Evolutionary conservation across 2,888 invertebrate species (phyloP).

Genomic region (Orgyia antiqua): DNA sequence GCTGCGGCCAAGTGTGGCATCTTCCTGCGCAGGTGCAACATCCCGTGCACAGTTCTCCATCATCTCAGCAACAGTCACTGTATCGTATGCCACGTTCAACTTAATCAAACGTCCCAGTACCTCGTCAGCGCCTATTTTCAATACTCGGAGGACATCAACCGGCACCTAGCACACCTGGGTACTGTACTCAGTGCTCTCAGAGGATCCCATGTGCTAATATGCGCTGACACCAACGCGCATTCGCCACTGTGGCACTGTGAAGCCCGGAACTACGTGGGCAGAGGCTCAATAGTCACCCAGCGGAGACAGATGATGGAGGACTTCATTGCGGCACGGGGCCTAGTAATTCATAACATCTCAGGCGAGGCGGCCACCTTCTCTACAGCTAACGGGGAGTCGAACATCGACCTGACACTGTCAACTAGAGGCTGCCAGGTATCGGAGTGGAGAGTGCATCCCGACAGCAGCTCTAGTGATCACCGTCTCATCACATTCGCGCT

Average conservation of each 20-base stretch:
- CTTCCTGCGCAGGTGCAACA: not conserved
- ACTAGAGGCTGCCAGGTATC: not conserved
- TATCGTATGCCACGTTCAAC: constrained; percentile 6
- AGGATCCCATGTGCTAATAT: constrained; percentile 4
- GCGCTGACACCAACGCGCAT: constrained; percentile 25
- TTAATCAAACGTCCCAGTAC: no score
- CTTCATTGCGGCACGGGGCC: not conserved
- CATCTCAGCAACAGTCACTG: constrained; percentile 11
- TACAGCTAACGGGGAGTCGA: not conserved
- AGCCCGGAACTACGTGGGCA: not conserved
- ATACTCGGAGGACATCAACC: not conserved
- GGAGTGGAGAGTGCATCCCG: not conserved
- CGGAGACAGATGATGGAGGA: not conserved
- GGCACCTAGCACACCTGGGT: constrained; percentile 12
- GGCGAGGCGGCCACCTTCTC: not conserved
- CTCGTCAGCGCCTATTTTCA: no score
- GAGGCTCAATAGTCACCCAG: not conserved
- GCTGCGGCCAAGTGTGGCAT: constrained; percentile 16
- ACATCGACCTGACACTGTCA: not conserved
- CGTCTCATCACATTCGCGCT: not conserved
- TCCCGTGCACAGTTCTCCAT: constrained; percentile 13
- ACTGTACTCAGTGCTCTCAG: constrained; percentile 6
- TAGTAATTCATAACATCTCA: not conserved
- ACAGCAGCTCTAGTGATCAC: not conserved
- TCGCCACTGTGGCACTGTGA: constrained; percentile 26